phyloP scores from a whole-genome alignment of 64 coral and sea anemone species.

The Montipora cactus region DNA sequence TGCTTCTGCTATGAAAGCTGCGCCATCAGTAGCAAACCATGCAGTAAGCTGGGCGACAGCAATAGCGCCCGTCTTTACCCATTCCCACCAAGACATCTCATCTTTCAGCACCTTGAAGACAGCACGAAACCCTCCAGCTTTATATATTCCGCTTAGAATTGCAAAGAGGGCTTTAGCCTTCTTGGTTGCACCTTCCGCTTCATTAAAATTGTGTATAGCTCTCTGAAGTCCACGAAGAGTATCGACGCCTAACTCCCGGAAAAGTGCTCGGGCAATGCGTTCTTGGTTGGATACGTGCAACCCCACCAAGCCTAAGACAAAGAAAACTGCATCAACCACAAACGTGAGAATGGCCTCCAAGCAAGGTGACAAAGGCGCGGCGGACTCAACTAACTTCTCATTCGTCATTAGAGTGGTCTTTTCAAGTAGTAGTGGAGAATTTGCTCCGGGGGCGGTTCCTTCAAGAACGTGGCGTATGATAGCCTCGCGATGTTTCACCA shows the following conservation, averaged over 20 bases:
- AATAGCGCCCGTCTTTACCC: constrained; percentile 31
- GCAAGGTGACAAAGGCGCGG: constrained; percentile 9
- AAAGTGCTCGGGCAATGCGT: constrained; percentile 18
- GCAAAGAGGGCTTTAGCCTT: constrained; percentile 43
- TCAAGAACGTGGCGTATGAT: constrained; percentile 20
- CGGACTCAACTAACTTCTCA: not conserved
- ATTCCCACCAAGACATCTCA: constrained; percentile 53
- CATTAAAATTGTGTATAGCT: constrained; percentile 9
- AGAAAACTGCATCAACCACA: not conserved
- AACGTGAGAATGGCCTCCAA: constrained; percentile 12
- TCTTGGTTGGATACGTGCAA: constrained; percentile 25
- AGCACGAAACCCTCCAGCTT: constrained; percentile 17
- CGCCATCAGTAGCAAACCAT: constrained; percentile 47
- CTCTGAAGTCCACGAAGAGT: constrained; percentile 15
- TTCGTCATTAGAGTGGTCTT: too few relatives aligned
- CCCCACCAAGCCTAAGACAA: constrained; percentile 14
- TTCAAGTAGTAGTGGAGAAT: constrained; percentile 7
- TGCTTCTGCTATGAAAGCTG: constrained; percentile 43
- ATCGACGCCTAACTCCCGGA: constrained; percentile 4
- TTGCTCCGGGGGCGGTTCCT: constrained; percentile 20
- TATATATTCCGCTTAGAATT: constrained; percentile 2
- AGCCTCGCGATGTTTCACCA: constrained; percentile 22
- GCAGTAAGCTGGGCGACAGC: constrained; percentile 30
- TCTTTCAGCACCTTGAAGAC: constrained; percentile 35
- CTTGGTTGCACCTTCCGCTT: not conserved